Percentiles rank a stretch among this genome's conserved stretches.
Conservation (phyloP, 2,888 invertebrate species). For the Phyto melanocephala region DNA sequence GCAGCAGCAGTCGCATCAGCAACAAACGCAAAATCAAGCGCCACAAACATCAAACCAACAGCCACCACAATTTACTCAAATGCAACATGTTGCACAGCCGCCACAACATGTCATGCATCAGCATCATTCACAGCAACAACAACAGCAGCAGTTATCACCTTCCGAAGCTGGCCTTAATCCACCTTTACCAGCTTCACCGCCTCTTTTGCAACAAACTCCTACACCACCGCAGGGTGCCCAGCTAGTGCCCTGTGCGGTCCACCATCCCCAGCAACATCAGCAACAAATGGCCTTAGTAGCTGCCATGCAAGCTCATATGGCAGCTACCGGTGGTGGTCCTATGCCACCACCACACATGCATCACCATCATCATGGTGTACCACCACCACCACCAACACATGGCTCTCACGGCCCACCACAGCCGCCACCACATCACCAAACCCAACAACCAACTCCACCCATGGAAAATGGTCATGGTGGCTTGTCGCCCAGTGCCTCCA, state of each 20-base stretch:
- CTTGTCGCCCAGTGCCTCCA: conserved; percentile 68
- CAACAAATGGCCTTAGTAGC: conserved; percentile 76
- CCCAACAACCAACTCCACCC: conserved; percentile 65
- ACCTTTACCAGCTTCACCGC: conserved; percentile 75
- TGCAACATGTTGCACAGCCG: conserved; percentile 57
- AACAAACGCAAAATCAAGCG: conserved; percentile 63
- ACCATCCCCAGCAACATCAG: conserved; percentile 74
- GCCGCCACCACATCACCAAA: conserved; percentile 57
- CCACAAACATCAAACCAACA: conserved; percentile 55
- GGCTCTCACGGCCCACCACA: conserved; percentile 47
- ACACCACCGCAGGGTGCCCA: conserved; percentile 76
- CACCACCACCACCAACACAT: conserved; percentile 63
- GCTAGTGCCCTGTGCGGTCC: conserved; percentile 75
- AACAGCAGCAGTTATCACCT: conserved; percentile 72
- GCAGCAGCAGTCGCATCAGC: no score
- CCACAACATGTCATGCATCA: conserved; percentile 63
- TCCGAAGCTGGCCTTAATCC: conserved; percentile 74
- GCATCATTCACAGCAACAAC: conserved; percentile 59
- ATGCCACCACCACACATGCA: conserved; percentile 66
- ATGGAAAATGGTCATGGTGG: conserved; percentile 71
- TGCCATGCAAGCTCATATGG: conserved; percentile 74
- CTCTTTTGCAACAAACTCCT: conserved; percentile 74
- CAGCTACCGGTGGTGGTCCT: conserved; percentile 61
- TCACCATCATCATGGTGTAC: conserved; percentile 67
- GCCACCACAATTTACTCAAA: conserved; percentile 61